Base-by-base conservation (phyloP, 2,888 invertebrate species). In the Monoplex corrugatus region DNA sequence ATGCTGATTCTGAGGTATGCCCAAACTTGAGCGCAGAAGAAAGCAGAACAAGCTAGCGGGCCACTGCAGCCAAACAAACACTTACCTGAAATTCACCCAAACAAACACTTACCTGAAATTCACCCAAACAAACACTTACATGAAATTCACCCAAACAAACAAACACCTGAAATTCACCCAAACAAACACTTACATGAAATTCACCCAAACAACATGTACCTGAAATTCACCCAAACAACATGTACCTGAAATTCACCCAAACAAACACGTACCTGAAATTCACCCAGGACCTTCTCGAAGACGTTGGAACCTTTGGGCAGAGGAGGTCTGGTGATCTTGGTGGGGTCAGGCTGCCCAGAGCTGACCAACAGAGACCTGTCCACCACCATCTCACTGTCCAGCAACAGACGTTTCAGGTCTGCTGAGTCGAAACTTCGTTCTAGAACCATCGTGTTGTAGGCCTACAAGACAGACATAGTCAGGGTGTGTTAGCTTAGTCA, bases 251-350 rank as follows among this genome's bases (percentile, higher is more conserved):
- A n/a, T n/a, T n/a, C n/a, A n/a, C n/a, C n/a, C n/a, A 23, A 40
- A 43, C 10, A 68, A n/a, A 68, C 16, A 0, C 82, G 0, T n/a
- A 82, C 84, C 84, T 57, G 84, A 28, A 84, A 84, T 50, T 84
- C 84, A 38, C 57, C 84, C 35, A 84, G 84, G 13, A 84, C 84
- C 84, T 84, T 84, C 84, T 84, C 84, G 50, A 84, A 84, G 23
- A 84, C 57, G 50, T 84, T 35, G 23, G 84, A 84, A 5, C 84
- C 84, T 57, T 57, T 84, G 57, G 84, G 84, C 50, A 84, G 57
- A 0, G 84, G 84, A 19, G 84, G 84, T 35, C 84, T 50, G 50
- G 35, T 84, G 50, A 84, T 84, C 5, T 38, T 50, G 35, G 84
- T 23, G 23, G 35, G 84, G 45, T 84, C 50, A 19, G 19, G 32